Conservation (phyloP, 2,888 invertebrate species). For the Dryocosmus kuriphilus region DNA sequence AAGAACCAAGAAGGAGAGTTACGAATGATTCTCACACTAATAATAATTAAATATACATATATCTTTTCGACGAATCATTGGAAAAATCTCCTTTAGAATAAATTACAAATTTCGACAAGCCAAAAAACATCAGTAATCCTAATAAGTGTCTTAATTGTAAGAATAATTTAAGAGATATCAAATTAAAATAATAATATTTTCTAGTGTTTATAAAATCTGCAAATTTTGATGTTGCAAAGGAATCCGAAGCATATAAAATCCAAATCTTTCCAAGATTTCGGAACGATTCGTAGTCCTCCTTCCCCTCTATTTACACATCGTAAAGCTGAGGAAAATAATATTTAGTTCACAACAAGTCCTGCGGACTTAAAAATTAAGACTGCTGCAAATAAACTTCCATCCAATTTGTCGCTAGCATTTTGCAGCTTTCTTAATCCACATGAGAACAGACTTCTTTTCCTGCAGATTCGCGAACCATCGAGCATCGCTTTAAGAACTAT, state of each 20-base stretch:
- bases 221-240: slow-evolving; percentile 13
- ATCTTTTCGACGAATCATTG: neutral
- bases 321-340: slow-evolving; percentile 55
- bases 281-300: slow-evolving; percentile 41
- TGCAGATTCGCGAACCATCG: slow-evolving; percentile 4
- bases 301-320: slow-evolving; percentile 59
- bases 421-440: neutral
- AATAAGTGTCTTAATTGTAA: neutral
- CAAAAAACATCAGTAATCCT: neutral
- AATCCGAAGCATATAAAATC: slow-evolving; percentile 14
- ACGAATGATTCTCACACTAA: slow-evolving; percentile 49
- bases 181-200: slow-evolving; percentile 6
- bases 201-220: neutral
- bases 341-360: slow-evolving; percentile 4
- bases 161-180: slow-evolving; percentile 10
- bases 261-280: slow-evolving; percentile 23
- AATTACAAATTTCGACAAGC: neutral
- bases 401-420: neutral
- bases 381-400: neutral
- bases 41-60: slow-evolving; percentile 12
- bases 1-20: slow-evolving; percentile 58
- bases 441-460: neutral
- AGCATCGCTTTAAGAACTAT: slow-evolving; percentile 40
- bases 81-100: slow-evolving; percentile 1
- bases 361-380: neutral